phyloP scores from a whole-genome alignment of 2,888 invertebrate species.

The Rhagium mordax region DNA sequence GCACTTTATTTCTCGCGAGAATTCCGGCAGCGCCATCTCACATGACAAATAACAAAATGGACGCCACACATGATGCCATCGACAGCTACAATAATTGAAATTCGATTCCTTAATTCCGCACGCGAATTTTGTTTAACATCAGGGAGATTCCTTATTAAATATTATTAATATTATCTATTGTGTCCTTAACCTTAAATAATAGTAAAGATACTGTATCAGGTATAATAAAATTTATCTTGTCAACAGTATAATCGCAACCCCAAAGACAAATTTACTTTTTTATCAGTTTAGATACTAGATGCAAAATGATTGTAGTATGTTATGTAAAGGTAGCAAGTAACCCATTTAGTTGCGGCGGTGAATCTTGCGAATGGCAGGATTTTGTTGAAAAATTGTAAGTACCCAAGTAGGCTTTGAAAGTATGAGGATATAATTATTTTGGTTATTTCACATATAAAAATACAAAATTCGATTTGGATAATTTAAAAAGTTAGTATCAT shows the following conservation, averaged over 20 bases:
- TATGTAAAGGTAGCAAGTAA: constrained; percentile 5
- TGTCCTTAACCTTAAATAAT: constrained; percentile 65
- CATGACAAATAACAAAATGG: constrained; percentile 57
- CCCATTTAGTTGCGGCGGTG: not conserved
- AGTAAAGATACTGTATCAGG: constrained; percentile 60
- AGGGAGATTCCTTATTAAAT: constrained; percentile 65
- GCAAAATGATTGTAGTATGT: constrained; percentile 39
- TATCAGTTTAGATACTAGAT: constrained; percentile 55
- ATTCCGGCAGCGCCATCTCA: constrained; percentile 54
- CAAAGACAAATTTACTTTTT: constrained; percentile 60
- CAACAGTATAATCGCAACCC: constrained; percentile 63
- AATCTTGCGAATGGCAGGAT: not conserved
- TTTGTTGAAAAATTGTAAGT: not conserved
- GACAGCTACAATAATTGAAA: constrained; percentile 14
- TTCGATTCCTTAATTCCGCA: constrained; percentile 15
- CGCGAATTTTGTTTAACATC: constrained; percentile 1
- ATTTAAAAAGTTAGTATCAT: not conserved
- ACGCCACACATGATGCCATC: constrained; percentile 39
- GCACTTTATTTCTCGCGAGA: constrained; percentile 42
- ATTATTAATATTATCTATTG: constrained; percentile 63
- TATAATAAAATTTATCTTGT: constrained; percentile 63
- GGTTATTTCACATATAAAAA: not conserved
- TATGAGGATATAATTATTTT: not conserved
- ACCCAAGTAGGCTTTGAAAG: too few species aligned
- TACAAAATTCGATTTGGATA: not conserved